Conservation (phyloP, 1,140 invertebrate species). For the Pseudomyrmex cubaensis region DNA sequence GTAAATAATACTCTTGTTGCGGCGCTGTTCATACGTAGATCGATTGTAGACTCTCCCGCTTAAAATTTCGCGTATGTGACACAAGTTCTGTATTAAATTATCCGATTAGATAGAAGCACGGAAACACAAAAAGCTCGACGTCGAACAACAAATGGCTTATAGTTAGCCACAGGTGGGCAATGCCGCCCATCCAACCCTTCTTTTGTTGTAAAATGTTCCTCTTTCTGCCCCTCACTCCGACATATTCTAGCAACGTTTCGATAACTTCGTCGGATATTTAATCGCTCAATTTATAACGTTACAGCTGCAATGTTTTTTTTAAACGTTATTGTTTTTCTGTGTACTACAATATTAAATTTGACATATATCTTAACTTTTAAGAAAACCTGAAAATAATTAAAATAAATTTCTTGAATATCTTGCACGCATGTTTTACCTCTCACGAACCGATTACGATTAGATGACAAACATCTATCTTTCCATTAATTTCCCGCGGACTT, state of each 20-base stretch:
- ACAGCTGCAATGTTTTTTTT: not conserved
- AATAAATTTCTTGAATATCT: not conserved
- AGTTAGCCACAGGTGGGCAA: constrained; percentile 48
- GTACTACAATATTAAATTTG: not conserved
- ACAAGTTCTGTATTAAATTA: constrained; percentile 38
- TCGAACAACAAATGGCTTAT: constrained; percentile 5
- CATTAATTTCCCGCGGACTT: constrained; percentile 24
- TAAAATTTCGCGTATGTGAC: not conserved
- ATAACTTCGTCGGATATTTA: constrained; percentile 27
- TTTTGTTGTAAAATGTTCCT: constrained; percentile 1
- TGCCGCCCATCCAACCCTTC: constrained; percentile 23
- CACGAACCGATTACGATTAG: not conserved
- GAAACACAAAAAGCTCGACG: constrained; percentile 5
- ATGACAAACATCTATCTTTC: constrained; percentile 5
- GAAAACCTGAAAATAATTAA: not conserved
- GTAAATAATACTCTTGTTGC: not conserved
- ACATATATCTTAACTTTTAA: not conserved
- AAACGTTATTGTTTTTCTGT: not conserved
- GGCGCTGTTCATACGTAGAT: not conserved
- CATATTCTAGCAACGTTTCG: constrained; percentile 1
- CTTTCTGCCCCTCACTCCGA: not conserved
- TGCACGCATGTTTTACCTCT: not conserved
- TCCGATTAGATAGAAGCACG: constrained; percentile 20
- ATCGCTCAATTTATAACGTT: not conserved
- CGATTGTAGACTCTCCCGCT: not conserved